Base-by-base conservation (phyloP, 2,113 vertebrate species). In the Hippocampus zosterae region DNA sequence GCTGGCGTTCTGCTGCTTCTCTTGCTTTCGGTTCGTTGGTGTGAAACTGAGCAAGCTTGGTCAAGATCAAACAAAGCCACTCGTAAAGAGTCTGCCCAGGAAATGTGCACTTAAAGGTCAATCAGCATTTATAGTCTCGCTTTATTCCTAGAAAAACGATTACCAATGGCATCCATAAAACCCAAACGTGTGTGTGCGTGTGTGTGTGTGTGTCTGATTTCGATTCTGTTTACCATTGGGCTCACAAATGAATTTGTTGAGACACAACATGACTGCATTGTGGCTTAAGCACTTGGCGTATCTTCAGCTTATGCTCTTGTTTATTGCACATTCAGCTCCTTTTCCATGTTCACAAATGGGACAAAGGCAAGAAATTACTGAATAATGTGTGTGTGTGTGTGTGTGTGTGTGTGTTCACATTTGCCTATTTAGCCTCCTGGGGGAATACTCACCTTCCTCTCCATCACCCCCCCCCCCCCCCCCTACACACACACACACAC, bases 41-140 rank as follows among this genome's bases (percentile, higher is more conserved):
- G 61, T 42, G 61, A 63, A 63, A 63, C 41, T 41, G 61, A 42
- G 61, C 61, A 12, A 12, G 60, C 61, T 15, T 57, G 55, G 55
- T 57, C 27, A n/a, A 41, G n/a, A 25, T 44, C 11, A 15, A 65
- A 65, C 40, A 44, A 65, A 44, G 41, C n/a, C 41, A 16, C 62
- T 65, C 11, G n/a, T 25, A 64, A 64, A 65, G 25, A 25, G 41
- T 64, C 62, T 64, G 41, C 62, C 12, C 40, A 5, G 62, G 62
- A 64, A 64, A 44, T 25, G 40, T 46, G 10, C 62, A 44, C 21
- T 64, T 64, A 44, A 64, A 64, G 5, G 41, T 13, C 41, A 44
- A 64, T 64, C 41, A 25, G n/a, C 40, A 44, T 46, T 44, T 25
- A 64, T 13, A 25, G 40, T 41, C 25, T 41, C 25, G n/a, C 41